Percentiles rank a stretch among this genome's conserved stretches.
Conservation (phyloP, 2,888 invertebrate genomes). For the Tanytarsus gracilentus region DNA sequence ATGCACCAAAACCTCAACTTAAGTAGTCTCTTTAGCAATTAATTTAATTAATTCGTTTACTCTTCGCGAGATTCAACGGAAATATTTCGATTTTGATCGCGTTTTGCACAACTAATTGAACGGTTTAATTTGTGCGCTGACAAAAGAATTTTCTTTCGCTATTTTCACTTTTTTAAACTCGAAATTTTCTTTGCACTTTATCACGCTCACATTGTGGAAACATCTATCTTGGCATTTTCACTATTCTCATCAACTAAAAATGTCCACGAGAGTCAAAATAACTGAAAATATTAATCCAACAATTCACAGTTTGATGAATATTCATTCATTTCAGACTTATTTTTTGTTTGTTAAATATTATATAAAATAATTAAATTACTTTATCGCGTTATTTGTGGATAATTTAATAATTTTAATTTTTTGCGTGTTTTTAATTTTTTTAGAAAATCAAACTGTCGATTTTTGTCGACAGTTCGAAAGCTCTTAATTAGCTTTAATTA, state of each 20-base stretch:
- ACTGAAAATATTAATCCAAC: neutral
- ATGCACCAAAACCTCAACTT: conserved; percentile 1
- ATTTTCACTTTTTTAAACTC: neutral
- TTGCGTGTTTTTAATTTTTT: too few relatives aligned
- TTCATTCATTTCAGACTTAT: too few relatives aligned
- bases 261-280: neutral
- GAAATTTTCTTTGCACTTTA: conserved; percentile 1
- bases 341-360: too few relatives aligned
- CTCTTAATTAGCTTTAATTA: too few relatives aligned
- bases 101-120: neutral
- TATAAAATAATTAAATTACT: too few relatives aligned
- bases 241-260: conserved; percentile 8
- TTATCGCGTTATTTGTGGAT: too few relatives aligned
- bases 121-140: neutral
- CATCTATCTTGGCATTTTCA: neutral
- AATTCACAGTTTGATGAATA: too few relatives aligned
- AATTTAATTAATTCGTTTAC: neutral
- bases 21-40: neutral
- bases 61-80: neutral
- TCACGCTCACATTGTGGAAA: neutral
- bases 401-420: too few relatives aligned
- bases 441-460: too few relatives aligned
- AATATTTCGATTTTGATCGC: conserved; percentile 3
- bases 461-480: too few relatives aligned
- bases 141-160: neutral